Percentiles rank a stretch among this genome's conserved stretches.
Evolutionary conservation across 2,888 invertebrate species (phyloP).

Genomic region (Pristionchus exspectatus): DNA sequence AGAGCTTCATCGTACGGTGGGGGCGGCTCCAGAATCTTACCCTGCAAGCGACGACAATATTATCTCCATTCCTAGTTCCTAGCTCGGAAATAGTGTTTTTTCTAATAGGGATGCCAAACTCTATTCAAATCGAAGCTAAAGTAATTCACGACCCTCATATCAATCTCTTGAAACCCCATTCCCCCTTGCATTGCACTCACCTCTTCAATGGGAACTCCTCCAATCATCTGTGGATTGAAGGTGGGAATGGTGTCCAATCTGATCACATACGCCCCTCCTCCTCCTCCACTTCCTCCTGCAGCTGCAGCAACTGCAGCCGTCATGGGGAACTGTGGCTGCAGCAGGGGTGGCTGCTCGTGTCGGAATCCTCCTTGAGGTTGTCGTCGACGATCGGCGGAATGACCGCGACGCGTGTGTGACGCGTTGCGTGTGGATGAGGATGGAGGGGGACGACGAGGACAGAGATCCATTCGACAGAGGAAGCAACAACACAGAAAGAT

Average conservation of each 20-base stretch:
- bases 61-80: not conserved
- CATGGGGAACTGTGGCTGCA: not conserved
- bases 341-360: conserved; percentile 44
- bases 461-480: conserved; percentile 73
- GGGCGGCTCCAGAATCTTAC: conserved; percentile 65
- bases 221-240: conserved; percentile 68
- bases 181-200: not conserved
- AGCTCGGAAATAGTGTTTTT: not conserved
- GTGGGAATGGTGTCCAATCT: conserved; percentile 70
- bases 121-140: not conserved
- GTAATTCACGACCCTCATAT: not conserved
- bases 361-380: not conserved
- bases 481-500: conserved; percentile 72
- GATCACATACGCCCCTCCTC: conserved; percentile 62
- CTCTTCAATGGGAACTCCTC: conserved; percentile 41
- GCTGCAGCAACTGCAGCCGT: not conserved
- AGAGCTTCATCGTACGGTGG: conserved; percentile 73
- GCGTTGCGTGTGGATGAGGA: not conserved
- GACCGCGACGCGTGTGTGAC: conserved; percentile 29
- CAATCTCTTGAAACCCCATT: not conserved
- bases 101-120: not conserved
- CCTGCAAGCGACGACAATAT: not conserved
- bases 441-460: conserved; percentile 60
- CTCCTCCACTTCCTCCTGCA: not conserved
- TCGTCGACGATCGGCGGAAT: conserved; percentile 44